Evolutionary conservation across 2,797 vertebrate species (phyloP).

Genomic region (Diglossa cyanea): DNA sequence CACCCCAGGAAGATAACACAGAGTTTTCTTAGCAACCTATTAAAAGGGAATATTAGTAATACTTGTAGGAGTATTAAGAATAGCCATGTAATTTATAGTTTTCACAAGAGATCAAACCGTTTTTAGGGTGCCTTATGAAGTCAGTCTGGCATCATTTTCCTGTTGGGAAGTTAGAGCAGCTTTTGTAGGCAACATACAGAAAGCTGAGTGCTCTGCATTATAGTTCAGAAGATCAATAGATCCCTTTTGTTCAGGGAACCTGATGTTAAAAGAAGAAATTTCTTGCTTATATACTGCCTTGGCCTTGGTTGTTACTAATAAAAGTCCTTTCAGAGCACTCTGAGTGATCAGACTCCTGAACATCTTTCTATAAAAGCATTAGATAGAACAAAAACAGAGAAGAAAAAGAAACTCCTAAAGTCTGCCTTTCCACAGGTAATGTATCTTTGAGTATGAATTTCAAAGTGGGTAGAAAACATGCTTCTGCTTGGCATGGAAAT

Average conservation of each 20-base stretch:
- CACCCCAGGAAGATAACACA: background rate
- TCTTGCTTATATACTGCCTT: constrained; percentile 37
- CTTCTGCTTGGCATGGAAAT: constrained; percentile 39
- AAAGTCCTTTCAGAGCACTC: constrained; percentile 44
- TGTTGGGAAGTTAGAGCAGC: constrained; percentile 8
- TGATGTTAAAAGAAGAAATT: constrained; percentile 58
- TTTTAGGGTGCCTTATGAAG: background rate
- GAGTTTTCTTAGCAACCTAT: background rate
- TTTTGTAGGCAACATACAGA: constrained; percentile 61
- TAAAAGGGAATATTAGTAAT: background rate
- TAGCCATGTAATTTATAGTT: background rate
- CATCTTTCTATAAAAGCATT: constrained; percentile 19
- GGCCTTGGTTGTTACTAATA: constrained; percentile 33
- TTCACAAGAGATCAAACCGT: background rate
- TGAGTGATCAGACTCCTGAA: background rate
- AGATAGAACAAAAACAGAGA: background rate
- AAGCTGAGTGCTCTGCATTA: constrained; percentile 43
- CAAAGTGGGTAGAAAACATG: background rate
- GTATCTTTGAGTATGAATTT: background rate
- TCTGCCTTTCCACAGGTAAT: background rate
- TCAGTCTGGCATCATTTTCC: constrained; percentile 17
- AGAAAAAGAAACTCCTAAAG: background rate
- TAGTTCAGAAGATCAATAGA: constrained; percentile 49
- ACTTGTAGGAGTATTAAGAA: background rate
- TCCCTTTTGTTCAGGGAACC: constrained; percentile 52